Evolutionary conservation across 2,888 invertebrate genomes (phyloP).

Genomic region (Lasiommata megera): DNA sequence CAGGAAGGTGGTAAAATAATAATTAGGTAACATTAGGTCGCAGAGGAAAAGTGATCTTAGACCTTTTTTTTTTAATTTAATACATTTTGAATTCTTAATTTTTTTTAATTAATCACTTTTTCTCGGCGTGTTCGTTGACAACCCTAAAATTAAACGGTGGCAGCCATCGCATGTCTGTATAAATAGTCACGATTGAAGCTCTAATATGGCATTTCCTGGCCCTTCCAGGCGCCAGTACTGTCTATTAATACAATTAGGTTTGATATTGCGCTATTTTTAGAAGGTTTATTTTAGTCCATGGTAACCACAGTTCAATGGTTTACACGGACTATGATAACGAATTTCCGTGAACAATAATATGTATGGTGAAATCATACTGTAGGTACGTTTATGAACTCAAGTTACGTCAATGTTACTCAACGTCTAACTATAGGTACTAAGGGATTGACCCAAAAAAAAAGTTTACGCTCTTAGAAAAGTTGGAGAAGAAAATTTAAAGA

Average conservation of each 20-base stretch:
- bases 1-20: too few species aligned
- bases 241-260: slow-evolving; percentile 18
- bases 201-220: slow-evolving; percentile 38
- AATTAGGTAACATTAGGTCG: too few species aligned
- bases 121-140: not conserved
- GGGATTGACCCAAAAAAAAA: too few species aligned
- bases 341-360: not conserved
- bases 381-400: too few species aligned
- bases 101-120: too few species aligned
- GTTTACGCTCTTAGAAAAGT: too few species aligned
- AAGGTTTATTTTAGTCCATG: not conserved
- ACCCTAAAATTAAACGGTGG: slow-evolving; percentile 18
- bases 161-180: slow-evolving; percentile 19
- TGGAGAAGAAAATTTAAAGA: too few species aligned
- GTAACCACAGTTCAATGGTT: slow-evolving; percentile 3
- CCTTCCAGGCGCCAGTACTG: slow-evolving; percentile 27
- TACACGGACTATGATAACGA: not conserved
- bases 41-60: too few species aligned
- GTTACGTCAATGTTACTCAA: too few species aligned
- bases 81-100: too few species aligned
- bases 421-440: too few species aligned
- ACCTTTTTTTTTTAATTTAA: too few species aligned
- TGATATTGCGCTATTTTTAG: slow-evolving; percentile 10
- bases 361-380: not conserved
- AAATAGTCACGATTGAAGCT: slow-evolving; percentile 25